Evolutionary conservation across 2,888 invertebrate species (phyloP), one percentile per base, ranked within the genome.

Genomic region (Protonemura montana): DNA sequence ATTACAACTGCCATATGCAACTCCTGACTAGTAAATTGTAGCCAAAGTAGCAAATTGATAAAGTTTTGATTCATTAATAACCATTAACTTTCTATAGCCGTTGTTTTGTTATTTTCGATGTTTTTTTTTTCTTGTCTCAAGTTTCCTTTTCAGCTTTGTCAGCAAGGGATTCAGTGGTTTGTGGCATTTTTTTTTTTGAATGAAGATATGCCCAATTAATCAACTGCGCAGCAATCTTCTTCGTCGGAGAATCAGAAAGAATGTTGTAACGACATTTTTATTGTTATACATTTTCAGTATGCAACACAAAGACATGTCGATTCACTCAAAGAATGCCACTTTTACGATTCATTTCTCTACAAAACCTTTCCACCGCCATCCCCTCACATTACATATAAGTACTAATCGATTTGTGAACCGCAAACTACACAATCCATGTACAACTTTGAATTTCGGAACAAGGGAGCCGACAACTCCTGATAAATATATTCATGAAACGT

Each of bases 181-280:
- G 16, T 21, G 13, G 21, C 59, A 59, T 21, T 59, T 59, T 59
- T 59, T 59, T 59, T 21, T 59, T 10, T 2, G 59, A 59, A 59
- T 59, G 59, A 59, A 59, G 59, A 59, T 59, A 59, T 59, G 59
- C 21, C 59, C 59, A 59, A 59, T 59, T 59, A 59, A 59, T 59
- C 59, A 59, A 59, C 59, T 59, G 21, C n/a, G n/a, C 59, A 59
- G 13, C 59, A 59, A 59, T 59, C 59, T 59, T 59, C 59, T 59
- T 3, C 59, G 59, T 16, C 1, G 13, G 59, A 59, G 59, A 13
- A 59, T 10, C 59, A 21, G 16, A 59, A 59, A 59, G 21, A 59
- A 59, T 59, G 59, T 21, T 59, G 59, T 59, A 59, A 59, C 59
- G 59, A 59, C 59, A 59, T 59, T 59, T 59, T 59, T 59, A 59